These are phyloP conservation scores for Corythornis cristatus DNA, from an alignment of 2,113 vertebrate species.

Conservation along the genomic window DNA sequence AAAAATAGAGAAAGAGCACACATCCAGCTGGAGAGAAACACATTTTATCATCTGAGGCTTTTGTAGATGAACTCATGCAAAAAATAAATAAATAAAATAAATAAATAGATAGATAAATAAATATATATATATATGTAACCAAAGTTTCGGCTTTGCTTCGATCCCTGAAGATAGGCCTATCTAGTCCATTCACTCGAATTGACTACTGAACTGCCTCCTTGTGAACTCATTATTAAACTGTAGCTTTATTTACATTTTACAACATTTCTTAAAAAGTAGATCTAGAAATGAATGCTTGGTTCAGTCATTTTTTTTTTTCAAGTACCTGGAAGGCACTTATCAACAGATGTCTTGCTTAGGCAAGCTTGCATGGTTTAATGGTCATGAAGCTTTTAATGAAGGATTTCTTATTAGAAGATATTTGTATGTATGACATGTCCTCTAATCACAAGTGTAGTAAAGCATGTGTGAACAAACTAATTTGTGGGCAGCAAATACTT, in stretches of 20 bases:
- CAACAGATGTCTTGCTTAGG: not conserved
- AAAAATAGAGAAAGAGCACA: not conserved
- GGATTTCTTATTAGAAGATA: not conserved
- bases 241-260: not conserved
- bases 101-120: not conserved
- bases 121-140: not conserved
- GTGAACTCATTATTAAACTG: not conserved
- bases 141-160: not conserved
- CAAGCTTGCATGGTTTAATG: not conserved
- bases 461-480: not conserved
- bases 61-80: not conserved
- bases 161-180: not conserved
- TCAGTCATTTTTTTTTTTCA: not conserved
- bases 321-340: not conserved
- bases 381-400: not conserved
- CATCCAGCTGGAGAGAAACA: not conserved
- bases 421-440: not conserved
- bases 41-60: not conserved
- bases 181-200: not conserved
- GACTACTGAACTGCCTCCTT: not conserved
- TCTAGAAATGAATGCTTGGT: not conserved
- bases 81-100: not conserved
- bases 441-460: conserved; percentile 4
- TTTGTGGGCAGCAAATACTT: conserved; percentile 19
- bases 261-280: not conserved